Percentiles rank a stretch among this genome's conserved stretches.
These are phyloP conservation scores for Felis chaus DNA, from an alignment of 2,113 vertebrate genomes.

Conservation along the genomic window DNA sequence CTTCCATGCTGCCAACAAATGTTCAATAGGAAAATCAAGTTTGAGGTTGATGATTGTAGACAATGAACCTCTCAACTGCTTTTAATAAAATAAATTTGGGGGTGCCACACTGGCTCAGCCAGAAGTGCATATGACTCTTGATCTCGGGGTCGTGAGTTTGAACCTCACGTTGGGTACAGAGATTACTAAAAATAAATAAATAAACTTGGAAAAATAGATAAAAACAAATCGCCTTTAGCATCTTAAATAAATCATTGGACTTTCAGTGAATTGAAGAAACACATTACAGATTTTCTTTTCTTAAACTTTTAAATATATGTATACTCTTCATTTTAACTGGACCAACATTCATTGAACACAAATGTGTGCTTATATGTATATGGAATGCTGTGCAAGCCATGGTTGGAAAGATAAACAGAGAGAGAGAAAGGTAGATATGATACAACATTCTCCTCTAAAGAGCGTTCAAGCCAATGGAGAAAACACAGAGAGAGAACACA, in stretches of 20 bases:
- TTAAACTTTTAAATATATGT: background rate
- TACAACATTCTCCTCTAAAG: background rate
- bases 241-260: background rate
- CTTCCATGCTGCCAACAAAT: constrained; percentile 3
- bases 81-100: background rate
- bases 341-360: background rate
- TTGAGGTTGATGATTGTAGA: background rate
- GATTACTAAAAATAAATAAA: background rate
- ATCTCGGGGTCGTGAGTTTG: background rate
- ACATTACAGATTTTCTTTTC: constrained; percentile 27
- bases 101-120: background rate
- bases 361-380: too few relatives aligned
- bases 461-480: background rate
- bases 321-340: background rate
- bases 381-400: background rate
- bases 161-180: background rate
- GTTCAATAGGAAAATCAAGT: background rate
- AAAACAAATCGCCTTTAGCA: background rate
- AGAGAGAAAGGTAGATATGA: background rate
- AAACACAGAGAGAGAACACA: background rate
- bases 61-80: background rate
- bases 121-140: background rate
- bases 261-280: background rate
- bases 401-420: background rate
- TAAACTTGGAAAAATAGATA: background rate